phyloP scores from a whole-genome alignment of 2,113 vertebrate species.

The Podiceps cristatus region DNA sequence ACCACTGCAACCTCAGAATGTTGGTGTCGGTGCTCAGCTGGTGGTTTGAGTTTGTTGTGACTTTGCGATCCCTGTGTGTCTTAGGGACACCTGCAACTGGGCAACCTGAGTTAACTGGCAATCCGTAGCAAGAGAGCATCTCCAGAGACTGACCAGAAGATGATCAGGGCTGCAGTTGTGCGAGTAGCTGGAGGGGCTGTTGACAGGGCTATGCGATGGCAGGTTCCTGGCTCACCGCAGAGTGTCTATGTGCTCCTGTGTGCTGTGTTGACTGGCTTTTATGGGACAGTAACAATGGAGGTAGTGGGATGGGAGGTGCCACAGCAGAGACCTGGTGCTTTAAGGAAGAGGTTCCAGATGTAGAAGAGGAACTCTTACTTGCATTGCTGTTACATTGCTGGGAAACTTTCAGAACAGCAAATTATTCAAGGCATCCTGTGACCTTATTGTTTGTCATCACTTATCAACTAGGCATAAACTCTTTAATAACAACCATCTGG shows the following conservation, averaged over 20 bases:
- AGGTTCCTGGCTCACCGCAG: rapidly evolving
- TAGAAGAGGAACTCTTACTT: neutral
- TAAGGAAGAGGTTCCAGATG: neutral
- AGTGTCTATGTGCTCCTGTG: neutral
- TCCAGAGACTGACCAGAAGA: neutral
- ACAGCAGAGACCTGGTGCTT: neutral
- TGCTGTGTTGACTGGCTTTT: neutral
- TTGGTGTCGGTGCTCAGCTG: neutral
- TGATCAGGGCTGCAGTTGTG: neutral
- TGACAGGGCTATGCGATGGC: neutral
- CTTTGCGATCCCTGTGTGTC: neutral
- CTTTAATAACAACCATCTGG: neutral
- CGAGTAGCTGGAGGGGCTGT: neutral
- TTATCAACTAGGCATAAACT: neutral
- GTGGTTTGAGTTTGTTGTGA: neutral
- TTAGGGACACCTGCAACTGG: neutral
- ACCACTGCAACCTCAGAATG: neutral
- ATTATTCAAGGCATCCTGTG: neutral
- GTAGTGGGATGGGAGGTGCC: neutral
- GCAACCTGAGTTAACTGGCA: neutral
- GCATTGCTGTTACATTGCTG: neutral
- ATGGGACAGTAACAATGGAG: neutral
- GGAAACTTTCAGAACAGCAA: neutral
- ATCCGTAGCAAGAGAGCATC: neutral
- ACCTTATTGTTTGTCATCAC: neutral